phyloP scores from a whole-genome alignment of 2,888 invertebrate genomes.

The Chelonus formosanus region DNA sequence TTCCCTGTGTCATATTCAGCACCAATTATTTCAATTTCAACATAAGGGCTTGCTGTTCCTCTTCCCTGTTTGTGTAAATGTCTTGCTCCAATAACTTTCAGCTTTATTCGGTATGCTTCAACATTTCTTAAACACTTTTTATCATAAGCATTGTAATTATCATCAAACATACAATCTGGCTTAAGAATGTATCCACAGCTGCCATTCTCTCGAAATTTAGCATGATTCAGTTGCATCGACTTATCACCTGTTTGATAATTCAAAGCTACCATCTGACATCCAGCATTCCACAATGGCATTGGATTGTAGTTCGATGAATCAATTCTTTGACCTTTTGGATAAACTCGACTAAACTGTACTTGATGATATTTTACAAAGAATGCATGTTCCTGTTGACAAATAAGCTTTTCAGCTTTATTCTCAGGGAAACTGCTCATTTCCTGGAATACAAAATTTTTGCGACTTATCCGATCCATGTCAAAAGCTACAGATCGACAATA shows the following conservation, averaged over 20 bases:
- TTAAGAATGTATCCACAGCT: constrained; percentile 91
- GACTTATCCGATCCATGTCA: constrained; percentile 76
- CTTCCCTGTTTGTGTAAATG: constrained; percentile 86
- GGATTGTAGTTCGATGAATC: constrained; percentile 99
- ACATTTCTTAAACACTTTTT: constrained; percentile 70
- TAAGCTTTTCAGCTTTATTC: constrained; percentile 91
- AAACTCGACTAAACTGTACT: constrained; percentile 91
- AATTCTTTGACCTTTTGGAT: constrained; percentile 92
- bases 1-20: constrained; percentile 86
- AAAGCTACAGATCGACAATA: constrained; percentile 93
- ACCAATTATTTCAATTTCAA: constrained; percentile 90
- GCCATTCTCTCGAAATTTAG: constrained; percentile 92
- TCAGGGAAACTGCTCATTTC: constrained; percentile 99
- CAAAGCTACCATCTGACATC: constrained; percentile 96
- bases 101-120: constrained; percentile 72
- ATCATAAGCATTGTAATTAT: constrained; percentile 82
- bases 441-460: constrained; percentile 79
- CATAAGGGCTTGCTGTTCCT: constrained; percentile 88
- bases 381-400: constrained; percentile 79
- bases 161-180: constrained; percentile 87
- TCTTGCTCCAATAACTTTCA: constrained; percentile 88
- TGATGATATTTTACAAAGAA: constrained; percentile 84
- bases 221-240: constrained; percentile 95
- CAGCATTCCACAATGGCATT: constrained; percentile 92
- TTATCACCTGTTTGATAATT: constrained; percentile 97